Percentiles rank a stretch among this genome's conserved stretches.
phyloP scores from a whole-genome alignment of 2,797 vertebrate genomes.

The Cheirogaleus major region DNA sequence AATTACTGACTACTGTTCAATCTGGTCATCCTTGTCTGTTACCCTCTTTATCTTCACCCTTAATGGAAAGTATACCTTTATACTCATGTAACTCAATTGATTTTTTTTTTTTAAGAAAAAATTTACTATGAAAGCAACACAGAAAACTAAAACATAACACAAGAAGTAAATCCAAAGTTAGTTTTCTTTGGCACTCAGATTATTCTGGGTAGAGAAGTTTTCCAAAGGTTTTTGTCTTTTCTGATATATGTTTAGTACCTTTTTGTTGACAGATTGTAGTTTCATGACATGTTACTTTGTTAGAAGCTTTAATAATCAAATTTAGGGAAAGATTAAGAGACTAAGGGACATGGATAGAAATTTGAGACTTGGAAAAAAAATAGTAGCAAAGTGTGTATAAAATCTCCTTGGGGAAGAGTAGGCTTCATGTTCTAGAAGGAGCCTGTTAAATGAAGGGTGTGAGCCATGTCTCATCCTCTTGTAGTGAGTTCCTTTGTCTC shows the following conservation, averaged over 20 bases:
- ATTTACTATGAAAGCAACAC: not conserved
- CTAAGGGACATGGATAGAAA: not conserved
- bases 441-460: not conserved
- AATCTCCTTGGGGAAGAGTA: not conserved
- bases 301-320: not conserved
- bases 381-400: not conserved
- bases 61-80: not conserved
- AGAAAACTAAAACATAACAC: not conserved
- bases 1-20: not conserved
- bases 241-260: not conserved
- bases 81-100: not conserved
- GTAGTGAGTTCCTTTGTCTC: not conserved
- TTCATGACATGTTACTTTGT: not conserved
- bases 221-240: not conserved
- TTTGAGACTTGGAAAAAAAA: not conserved
- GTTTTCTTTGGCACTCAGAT: not conserved
- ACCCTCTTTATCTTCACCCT: not conserved
- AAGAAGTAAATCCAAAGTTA: constrained; percentile 3
- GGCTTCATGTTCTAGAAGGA: not conserved
- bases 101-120: not conserved
- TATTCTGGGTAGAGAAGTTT: not conserved
- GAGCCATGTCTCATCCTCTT: not conserved
- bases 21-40: not conserved
- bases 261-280: not conserved
- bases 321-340: not conserved